A percentile compares a stretch with the other conserved stretches of the same genome.
These are phyloP conservation scores for Helicoverpa zea DNA, from an alignment of 1,140 invertebrate species.

Conservation along the genomic window DNA sequence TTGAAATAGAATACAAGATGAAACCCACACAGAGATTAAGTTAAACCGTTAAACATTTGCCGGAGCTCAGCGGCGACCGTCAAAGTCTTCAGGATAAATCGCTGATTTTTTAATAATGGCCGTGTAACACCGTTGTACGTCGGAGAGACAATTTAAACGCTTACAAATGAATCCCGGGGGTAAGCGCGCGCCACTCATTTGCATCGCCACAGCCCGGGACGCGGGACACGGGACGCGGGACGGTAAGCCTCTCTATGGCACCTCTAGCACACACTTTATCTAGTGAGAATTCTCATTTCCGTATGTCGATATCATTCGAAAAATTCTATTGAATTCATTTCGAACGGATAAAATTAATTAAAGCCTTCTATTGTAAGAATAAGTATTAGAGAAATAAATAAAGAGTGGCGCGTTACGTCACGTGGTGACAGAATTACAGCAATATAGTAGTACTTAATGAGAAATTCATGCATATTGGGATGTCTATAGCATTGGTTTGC, in stretches of 20 bases:
- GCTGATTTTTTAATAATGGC: constrained; percentile 40
- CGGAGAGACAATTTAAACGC: constrained; percentile 38
- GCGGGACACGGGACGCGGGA: background rate
- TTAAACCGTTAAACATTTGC: background rate
- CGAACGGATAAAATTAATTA: background rate
- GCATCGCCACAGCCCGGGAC: background rate
- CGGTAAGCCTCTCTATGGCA: constrained; percentile 8
- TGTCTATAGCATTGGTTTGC: no score
- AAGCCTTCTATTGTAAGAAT: background rate
- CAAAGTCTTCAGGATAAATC: constrained; percentile 17
- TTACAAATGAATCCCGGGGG: constrained; percentile 40
- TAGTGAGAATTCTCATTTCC: constrained; percentile 11
- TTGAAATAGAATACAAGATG: background rate
- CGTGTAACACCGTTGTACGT: background rate
- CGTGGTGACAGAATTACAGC: background rate
- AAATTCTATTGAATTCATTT: constrained; percentile 2
- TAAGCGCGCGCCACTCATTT: constrained; percentile 24
- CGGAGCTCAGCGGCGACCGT: background rate
- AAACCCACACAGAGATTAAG: background rate
- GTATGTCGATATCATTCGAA: constrained; percentile 6
- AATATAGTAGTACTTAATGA: no score
- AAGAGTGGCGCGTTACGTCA: no score
- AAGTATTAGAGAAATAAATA: no score
- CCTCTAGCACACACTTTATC: constrained; percentile 28
- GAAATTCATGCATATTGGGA: no score